Percentiles rank a stretch among this genome's conserved stretches.
Conservation (phyloP, 2,888 invertebrate genomes). For the Campoplex nolae region DNA sequence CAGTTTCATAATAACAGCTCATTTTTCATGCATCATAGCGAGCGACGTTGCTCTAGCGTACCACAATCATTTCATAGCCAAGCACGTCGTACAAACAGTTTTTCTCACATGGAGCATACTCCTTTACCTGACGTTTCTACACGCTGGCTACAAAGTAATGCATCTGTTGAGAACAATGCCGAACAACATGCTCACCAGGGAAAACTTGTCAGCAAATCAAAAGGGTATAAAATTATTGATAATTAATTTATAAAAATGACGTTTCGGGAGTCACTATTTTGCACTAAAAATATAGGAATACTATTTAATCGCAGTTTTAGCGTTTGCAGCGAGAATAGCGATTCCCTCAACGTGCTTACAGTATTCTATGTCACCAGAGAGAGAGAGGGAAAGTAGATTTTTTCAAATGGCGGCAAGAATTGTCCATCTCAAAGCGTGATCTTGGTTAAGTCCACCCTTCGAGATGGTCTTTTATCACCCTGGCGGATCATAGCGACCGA, state of each 20-base stretch:
- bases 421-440: too few species aligned
- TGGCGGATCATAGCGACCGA: too few species aligned
- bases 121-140: constrained; percentile 86
- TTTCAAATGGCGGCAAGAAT: too few species aligned
- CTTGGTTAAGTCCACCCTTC: too few species aligned
- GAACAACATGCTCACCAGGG: constrained; percentile 82
- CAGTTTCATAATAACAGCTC: constrained; percentile 85
- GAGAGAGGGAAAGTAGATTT: too few species aligned
- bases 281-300: too few species aligned
- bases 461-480: too few species aligned
- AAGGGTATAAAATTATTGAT: constrained; percentile 79
- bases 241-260: not conserved
- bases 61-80: constrained; percentile 84
- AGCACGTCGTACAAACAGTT: constrained; percentile 85
- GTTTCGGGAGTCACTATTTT: too few species aligned
- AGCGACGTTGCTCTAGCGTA: constrained; percentile 85
- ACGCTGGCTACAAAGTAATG: constrained; percentile 86
- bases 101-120: constrained; percentile 86
- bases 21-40: constrained; percentile 85
- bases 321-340: too few species aligned
- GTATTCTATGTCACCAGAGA: too few species aligned
- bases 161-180: constrained; percentile 84
- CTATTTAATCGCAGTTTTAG: too few species aligned
- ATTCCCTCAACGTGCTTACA: too few species aligned
- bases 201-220: constrained; percentile 82